Percentiles rank a stretch among this genome's conserved stretches.
phyloP scores from a whole-genome alignment of 2,888 invertebrate species.

The Drosophila birchii region DNA sequence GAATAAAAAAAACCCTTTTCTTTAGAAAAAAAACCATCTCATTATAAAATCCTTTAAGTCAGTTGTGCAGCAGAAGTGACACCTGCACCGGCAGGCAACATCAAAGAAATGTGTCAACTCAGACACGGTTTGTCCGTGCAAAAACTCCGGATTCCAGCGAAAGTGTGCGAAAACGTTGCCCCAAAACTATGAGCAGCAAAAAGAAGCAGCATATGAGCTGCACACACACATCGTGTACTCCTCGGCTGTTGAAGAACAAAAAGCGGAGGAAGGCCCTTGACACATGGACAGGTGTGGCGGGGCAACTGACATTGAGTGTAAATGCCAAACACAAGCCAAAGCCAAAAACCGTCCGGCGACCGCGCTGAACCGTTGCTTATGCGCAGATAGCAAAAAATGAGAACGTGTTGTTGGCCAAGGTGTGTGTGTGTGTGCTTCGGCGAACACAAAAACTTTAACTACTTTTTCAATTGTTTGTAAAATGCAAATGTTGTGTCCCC shows the following conservation, averaged over 20 bases:
- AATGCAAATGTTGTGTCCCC: slow-evolving; percentile 75
- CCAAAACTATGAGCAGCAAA: slow-evolving; percentile 29
- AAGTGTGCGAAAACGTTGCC: slow-evolving; percentile 23
- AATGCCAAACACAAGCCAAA: slow-evolving; percentile 65
- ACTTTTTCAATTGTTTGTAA: slow-evolving; percentile 80
- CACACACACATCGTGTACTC: slow-evolving; percentile 28
- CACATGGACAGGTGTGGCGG: slow-evolving; percentile 36
- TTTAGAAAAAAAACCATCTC: slow-evolving; percentile 28
- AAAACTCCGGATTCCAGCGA: slow-evolving; percentile 36
- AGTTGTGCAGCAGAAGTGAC: slow-evolving; percentile 27
- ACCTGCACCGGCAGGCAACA: slow-evolving; percentile 34
- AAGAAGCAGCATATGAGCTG: slow-evolving; percentile 35
- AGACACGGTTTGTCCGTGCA: slow-evolving; percentile 24
- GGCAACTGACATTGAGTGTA: slow-evolving; percentile 48
- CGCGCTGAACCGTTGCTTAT: slow-evolving; percentile 68
- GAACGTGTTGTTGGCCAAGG: slow-evolving; percentile 63
- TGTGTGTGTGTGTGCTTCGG: slow-evolving; percentile 49
- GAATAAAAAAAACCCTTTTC: background rate
- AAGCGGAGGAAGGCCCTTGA: slow-evolving; percentile 32
- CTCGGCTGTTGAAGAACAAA: slow-evolving; percentile 32
- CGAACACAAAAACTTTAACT: slow-evolving; percentile 76
- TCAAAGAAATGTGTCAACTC: slow-evolving; percentile 47
- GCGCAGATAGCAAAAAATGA: slow-evolving; percentile 47
- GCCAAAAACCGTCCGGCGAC: slow-evolving; percentile 31
- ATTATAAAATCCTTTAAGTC: slow-evolving; percentile 52